A percentile compares a stretch with the other conserved stretches of the same genome.
These are phyloP conservation scores for Dryocosmus kuriphilus DNA, from an alignment of 2,888 invertebrate genomes.

Conservation along the genomic window DNA sequence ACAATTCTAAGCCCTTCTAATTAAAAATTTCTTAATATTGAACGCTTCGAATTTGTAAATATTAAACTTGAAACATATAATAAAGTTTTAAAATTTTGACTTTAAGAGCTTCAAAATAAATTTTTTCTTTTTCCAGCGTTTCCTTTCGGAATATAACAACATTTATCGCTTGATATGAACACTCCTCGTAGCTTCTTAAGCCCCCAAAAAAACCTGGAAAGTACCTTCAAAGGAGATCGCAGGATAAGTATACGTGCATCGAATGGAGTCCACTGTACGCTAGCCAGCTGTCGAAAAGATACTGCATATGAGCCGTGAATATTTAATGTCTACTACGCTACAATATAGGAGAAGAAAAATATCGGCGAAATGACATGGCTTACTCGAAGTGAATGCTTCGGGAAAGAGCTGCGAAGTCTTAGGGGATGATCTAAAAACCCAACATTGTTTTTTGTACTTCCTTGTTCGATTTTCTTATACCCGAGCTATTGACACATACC, in stretches of 20 bases:
- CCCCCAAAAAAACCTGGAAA: slow-evolving; percentile 12
- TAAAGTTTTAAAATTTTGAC: no score
- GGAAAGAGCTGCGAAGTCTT: slow-evolving; percentile 43
- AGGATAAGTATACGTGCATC: slow-evolving; percentile 23
- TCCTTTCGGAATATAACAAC: neutral
- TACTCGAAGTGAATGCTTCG: slow-evolving; percentile 51
- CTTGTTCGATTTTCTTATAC: slow-evolving; percentile 3
- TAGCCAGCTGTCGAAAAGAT: slow-evolving; percentile 60
- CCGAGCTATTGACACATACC: neutral
- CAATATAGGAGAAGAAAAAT: slow-evolving; percentile 54
- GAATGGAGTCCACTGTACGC: slow-evolving; percentile 20
- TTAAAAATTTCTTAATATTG: no score
- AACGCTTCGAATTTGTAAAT: no score
- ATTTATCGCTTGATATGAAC: slow-evolving; percentile 13
- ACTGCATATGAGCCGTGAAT: slow-evolving; percentile 71
- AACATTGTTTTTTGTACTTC: slow-evolving; percentile 31
- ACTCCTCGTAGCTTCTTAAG: slow-evolving; percentile 27
- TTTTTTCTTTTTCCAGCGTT: neutral
- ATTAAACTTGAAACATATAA: no score
- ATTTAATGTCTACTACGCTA: slow-evolving; percentile 60
- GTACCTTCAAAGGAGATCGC: slow-evolving; percentile 20
- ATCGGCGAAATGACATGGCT: slow-evolving; percentile 49
- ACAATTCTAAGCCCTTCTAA: no score
- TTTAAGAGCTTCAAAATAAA: no score
- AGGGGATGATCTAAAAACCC: slow-evolving; percentile 29